Evolutionary conservation across 1,140 invertebrate species (phyloP).

Genomic region (Cecropterus lyciades): DNA sequence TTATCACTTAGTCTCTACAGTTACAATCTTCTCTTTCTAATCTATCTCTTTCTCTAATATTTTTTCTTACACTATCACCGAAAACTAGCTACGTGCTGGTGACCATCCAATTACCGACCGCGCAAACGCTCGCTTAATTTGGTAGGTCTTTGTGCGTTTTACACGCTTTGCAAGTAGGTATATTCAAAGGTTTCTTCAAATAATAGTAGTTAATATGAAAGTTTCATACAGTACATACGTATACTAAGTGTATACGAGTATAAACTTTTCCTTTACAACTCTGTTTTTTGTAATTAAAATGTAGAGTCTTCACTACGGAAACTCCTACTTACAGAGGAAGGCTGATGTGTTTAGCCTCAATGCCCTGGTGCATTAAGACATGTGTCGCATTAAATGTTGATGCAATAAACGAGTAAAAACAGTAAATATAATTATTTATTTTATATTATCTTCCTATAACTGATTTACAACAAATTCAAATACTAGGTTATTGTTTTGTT

Average conservation of each 20-base stretch:
- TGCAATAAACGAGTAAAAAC: neutral
- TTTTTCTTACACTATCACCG: too few relatives aligned
- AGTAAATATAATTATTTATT: neutral
- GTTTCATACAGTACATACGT: neutral
- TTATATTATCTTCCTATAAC: neutral
- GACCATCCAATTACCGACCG: too few relatives aligned
- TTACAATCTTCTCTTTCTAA: too few relatives aligned
- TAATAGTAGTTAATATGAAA: too few relatives aligned
- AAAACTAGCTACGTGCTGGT: too few relatives aligned
- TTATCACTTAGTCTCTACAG: too few relatives aligned
- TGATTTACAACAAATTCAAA: neutral
- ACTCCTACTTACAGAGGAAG: conserved; percentile 11
- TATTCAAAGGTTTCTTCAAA: too few relatives aligned
- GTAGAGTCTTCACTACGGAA: conserved; percentile 8
- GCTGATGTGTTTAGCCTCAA: conserved; percentile 6
- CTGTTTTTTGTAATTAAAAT: conserved; percentile 8
- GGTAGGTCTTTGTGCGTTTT: too few relatives aligned
- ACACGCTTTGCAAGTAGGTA: too few relatives aligned
- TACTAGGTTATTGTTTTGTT: too few relatives aligned
- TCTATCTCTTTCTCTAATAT: too few relatives aligned
- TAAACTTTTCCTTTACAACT: neutral
- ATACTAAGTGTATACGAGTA: neutral
- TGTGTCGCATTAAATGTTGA: neutral
- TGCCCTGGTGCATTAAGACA: conserved; percentile 2
- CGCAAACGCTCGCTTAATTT: too few relatives aligned